Evolutionary conservation across 2,888 invertebrate genomes (phyloP).

Genomic region (Mylabris sibirica): DNA sequence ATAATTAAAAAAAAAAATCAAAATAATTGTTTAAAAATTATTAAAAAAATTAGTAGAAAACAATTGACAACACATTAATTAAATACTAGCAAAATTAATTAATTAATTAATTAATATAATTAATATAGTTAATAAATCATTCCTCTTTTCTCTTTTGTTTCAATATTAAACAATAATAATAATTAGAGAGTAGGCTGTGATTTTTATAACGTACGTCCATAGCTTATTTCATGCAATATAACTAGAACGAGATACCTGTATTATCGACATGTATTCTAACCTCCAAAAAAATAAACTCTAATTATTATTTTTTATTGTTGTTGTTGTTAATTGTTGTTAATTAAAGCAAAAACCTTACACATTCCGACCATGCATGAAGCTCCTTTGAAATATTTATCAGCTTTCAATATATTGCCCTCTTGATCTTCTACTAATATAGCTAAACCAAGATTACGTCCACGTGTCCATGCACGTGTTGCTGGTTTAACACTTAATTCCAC

Average conservation of each 20-base stretch:
- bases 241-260: too few relatives aligned
- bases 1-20: conserved; percentile 33
- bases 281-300: too few relatives aligned
- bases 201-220: too few relatives aligned
- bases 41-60: conserved; percentile 8
- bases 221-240: too few relatives aligned
- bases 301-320: background rate
- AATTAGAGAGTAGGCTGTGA: background rate
- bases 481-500: conserved; percentile 63
- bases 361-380: conserved; percentile 62
- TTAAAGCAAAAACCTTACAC: conserved; percentile 59
- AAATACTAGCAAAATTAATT: background rate
- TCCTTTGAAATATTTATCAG: conserved; percentile 63
- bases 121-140: background rate
- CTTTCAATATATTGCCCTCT: conserved; percentile 63
- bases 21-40: too few relatives aligned
- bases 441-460: conserved; percentile 60
- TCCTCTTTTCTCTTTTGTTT: too few relatives aligned
- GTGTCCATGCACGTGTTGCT: conserved; percentile 60
- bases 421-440: conserved; percentile 69
- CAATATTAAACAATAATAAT: background rate
- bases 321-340: conserved; percentile 30
- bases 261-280: background rate
- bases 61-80: too few relatives aligned
- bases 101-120: background rate